Evolutionary conservation across 2,113 vertebrate species (phyloP).

Genomic region (Hipposideros armiger): DNA sequence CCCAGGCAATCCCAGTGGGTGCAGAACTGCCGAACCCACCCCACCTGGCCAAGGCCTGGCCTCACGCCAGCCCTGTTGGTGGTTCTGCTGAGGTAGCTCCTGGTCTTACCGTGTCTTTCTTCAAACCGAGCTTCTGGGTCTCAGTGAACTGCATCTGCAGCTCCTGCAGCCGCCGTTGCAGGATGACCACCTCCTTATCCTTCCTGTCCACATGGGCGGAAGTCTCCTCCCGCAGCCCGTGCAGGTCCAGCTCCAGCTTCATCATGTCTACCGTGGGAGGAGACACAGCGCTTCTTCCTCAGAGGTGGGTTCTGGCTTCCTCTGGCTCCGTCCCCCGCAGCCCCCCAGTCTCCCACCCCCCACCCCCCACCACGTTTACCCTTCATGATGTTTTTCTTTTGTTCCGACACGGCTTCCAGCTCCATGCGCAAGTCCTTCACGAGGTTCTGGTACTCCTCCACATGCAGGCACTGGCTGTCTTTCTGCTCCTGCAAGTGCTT

Average conservation of each 20-base stretch:
- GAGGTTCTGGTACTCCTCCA: constrained; percentile 83
- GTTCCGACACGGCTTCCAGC: constrained; percentile 78
- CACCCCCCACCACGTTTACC: constrained; percentile 69
- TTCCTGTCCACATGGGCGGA: constrained; percentile 78
- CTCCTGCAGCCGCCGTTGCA: constrained; percentile 80
- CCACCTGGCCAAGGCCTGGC: background rate
- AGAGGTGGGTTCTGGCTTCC: background rate
- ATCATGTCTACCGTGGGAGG: constrained; percentile 74
- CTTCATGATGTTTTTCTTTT: constrained; percentile 82
- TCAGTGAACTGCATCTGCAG: constrained; percentile 83
- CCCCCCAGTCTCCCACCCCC: fast-evolving
- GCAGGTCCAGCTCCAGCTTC: constrained; percentile 83
- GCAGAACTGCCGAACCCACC: fast-evolving
- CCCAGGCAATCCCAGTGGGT: no score
- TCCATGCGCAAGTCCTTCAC: constrained; percentile 84
- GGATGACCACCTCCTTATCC: constrained; percentile 77
- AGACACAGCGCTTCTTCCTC: background rate
- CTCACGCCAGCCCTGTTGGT: background rate
- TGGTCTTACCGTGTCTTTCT: constrained; percentile 84
- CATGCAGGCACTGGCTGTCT: constrained; percentile 82
- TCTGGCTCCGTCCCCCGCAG: fast-evolving
- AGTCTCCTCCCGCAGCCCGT: constrained; percentile 79
- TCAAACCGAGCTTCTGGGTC: constrained; percentile 74
- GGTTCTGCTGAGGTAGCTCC: background rate
- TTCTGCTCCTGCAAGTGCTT: constrained; percentile 81